A percentile compares a stretch with the other conserved stretches of the same genome.
Conservation (phyloP, 1,140 invertebrate species). For the Dendroctonus ponderosae region DNA sequence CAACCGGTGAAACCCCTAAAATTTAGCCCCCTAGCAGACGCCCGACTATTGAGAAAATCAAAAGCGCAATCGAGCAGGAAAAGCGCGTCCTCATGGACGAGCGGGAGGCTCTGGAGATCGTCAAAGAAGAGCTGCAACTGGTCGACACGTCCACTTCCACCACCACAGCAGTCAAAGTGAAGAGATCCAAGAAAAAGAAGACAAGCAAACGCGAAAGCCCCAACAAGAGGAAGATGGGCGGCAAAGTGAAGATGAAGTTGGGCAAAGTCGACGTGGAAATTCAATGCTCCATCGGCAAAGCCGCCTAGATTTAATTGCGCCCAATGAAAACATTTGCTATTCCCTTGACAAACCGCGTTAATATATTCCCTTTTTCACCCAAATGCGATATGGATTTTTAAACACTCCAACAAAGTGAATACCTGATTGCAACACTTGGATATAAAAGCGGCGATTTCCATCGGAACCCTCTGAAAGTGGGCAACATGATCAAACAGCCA, state of each 20-base stretch:
- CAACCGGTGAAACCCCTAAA: not conserved
- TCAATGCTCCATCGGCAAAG: conserved; percentile 5
- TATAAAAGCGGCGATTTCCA: no score
- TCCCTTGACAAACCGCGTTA: not conserved
- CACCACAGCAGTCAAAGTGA: conserved; percentile 2
- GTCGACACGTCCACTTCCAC: conserved; percentile 19
- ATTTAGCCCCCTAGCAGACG: conserved; percentile 9
- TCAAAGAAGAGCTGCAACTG: not conserved
- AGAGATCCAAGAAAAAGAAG: conserved; percentile 13
- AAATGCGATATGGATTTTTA: no score
- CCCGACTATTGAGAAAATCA: conserved; percentile 31
- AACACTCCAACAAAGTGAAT: no score
- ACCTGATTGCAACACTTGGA: no score
- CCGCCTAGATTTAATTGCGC: not conserved
- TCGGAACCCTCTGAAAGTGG: not conserved
- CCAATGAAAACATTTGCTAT: not conserved
- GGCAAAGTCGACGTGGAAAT: conserved; percentile 14
- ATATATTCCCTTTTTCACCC: no score
- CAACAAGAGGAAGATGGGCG: not conserved
- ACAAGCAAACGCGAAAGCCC: conserved; percentile 11
- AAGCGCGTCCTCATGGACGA: conserved; percentile 7
- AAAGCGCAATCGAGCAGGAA: conserved; percentile 25
- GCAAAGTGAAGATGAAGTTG: not conserved
- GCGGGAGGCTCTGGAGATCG: not conserved
- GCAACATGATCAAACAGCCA: not conserved